These are phyloP conservation scores for Polypedilum vanderplanki DNA, from an alignment of 1,140 invertebrate species.

Conservation along the genomic window DNA sequence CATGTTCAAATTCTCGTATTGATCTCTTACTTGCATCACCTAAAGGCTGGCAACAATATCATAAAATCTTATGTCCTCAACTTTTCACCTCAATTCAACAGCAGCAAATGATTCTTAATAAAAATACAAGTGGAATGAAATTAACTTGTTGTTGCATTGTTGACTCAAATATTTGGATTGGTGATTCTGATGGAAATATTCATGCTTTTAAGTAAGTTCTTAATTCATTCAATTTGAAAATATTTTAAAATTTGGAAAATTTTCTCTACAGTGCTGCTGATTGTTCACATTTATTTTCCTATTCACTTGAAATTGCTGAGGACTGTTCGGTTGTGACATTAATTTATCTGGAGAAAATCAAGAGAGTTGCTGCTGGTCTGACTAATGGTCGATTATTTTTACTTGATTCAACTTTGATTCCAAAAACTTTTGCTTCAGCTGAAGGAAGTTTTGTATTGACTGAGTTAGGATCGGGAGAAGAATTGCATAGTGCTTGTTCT, in stretches of 20 bases:
- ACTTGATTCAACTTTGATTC: conserved; percentile 54
- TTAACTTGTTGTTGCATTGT: conserved; percentile 52
- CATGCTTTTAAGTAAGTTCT: conserved; percentile 62
- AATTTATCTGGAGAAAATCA: conserved; percentile 55
- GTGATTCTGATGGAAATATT: conserved; percentile 71
- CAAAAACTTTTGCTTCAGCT: conserved; percentile 53
- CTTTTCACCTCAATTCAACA: conserved; percentile 6
- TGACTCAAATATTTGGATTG: conserved; percentile 72
- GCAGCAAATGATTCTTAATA: conserved; percentile 35
- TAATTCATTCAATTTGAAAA: neutral
- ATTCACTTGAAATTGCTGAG: conserved; percentile 48
- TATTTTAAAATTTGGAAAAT: neutral
- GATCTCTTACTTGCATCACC: conserved; percentile 56
- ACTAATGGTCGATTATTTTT: conserved; percentile 69
- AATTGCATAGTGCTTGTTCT: conserved; percentile 53
- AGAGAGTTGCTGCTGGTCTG: conserved; percentile 63
- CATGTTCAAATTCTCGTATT: conserved; percentile 61
- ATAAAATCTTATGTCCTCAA: conserved; percentile 43
- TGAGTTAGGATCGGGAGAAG: conserved; percentile 60
- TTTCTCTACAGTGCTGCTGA: conserved; percentile 45
- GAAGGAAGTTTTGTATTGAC: conserved; percentile 69
- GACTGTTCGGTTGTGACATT: conserved; percentile 55
- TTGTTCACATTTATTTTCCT: conserved; percentile 51
- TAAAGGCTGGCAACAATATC: conserved; percentile 53
- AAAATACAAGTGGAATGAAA: neutral